Conservation (phyloP, 2,113 vertebrate species). For the Podiceps cristatus region DNA sequence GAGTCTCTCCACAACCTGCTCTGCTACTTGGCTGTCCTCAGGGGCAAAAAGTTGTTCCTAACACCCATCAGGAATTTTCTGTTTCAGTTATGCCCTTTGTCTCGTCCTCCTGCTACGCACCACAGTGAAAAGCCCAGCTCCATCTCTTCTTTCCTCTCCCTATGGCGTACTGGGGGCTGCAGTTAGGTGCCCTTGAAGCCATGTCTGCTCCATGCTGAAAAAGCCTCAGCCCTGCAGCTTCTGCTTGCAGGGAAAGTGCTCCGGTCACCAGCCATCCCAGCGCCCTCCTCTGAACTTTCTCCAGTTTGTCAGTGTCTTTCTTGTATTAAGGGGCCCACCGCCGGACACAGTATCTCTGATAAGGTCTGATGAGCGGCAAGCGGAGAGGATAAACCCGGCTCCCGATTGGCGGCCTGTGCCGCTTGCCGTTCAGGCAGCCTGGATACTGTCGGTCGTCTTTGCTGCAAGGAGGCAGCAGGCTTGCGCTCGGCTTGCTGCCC, state of each 20-base stretch:
- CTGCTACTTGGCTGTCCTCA: not conserved
- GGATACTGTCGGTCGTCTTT: fast-evolving
- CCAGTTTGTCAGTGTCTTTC: not conserved
- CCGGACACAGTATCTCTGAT: not conserved
- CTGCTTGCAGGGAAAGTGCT: not conserved
- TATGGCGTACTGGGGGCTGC: not conserved
- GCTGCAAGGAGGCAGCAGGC: not conserved
- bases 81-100: not conserved
- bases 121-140: not conserved
- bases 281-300: not conserved
- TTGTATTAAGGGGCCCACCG: not conserved
- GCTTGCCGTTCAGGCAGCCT: not conserved
- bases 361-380: not conserved
- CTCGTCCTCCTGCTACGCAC: not conserved
- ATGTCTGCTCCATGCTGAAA: not conserved
- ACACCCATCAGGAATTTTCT: not conserved
- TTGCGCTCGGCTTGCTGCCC: fast-evolving
- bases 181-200: not conserved
- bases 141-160: not conserved
- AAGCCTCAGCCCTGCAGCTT: not conserved
- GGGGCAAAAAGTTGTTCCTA: not conserved
- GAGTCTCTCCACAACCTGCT: not conserved
- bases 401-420: not conserved
- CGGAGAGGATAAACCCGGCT: not conserved
- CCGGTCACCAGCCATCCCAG: not conserved